These are phyloP conservation scores for Hippoglossus hippoglossus DNA, from an alignment of 2,797 vertebrate genomes.

Conservation along the genomic window DNA sequence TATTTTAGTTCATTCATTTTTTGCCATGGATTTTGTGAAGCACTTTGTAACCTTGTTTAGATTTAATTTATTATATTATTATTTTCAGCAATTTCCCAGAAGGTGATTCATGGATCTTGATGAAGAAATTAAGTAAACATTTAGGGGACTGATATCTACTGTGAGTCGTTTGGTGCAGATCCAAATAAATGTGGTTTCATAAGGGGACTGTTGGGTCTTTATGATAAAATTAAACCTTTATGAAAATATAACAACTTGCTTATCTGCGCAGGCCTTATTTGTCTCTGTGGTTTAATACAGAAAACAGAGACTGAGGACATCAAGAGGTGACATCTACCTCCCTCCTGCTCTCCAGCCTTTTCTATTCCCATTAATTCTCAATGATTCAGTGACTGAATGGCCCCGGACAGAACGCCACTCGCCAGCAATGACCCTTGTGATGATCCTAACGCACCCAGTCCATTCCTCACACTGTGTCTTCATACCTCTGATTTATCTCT, in stretches of 20 bases:
- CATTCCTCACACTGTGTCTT: constrained; percentile 37
- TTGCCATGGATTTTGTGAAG: no score
- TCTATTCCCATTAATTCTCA: constrained; percentile 49
- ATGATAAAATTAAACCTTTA: not conserved
- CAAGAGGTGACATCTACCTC: constrained; percentile 30
- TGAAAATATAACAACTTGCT: not conserved
- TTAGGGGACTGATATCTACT: no score
- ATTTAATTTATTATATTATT: no score
- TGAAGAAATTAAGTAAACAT: no score
- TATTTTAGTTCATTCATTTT: no score
- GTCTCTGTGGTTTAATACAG: not conserved
- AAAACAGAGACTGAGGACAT: constrained; percentile 2
- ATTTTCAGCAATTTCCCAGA: no score
- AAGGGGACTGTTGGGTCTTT: not conserved
- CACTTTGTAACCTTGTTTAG: no score
- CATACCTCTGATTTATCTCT: constrained; percentile 53
- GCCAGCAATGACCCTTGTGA: constrained; percentile 38
- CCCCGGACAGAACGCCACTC: constrained; percentile 32
- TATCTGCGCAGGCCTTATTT: not conserved
- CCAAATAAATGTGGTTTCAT: no score
- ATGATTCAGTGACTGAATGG: constrained; percentile 44
- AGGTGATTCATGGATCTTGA: no score
- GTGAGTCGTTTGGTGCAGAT: no score
- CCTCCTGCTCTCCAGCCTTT: constrained; percentile 32
- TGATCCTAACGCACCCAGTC: constrained; percentile 28